These are phyloP conservation scores for Pedicia rivosa DNA, from an alignment of 2,888 invertebrate species.

Conservation along the genomic window DNA sequence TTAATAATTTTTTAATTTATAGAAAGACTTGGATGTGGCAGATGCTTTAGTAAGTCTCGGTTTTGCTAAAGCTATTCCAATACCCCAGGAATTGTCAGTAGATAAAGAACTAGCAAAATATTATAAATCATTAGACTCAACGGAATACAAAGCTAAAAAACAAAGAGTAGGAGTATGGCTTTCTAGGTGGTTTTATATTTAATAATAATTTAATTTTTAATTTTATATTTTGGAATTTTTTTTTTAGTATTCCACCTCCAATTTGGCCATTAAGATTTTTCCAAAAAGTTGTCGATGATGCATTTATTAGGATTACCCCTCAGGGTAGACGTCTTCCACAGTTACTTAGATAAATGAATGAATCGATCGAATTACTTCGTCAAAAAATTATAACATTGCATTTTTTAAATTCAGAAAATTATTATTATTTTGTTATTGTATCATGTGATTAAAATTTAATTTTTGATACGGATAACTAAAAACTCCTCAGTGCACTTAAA, in stretches of 20 bases:
- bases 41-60: constrained; percentile 2
- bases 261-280: constrained; percentile 4
- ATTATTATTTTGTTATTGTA: no score
- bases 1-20: no score
- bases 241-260: constrained; percentile 3
- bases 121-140: constrained; percentile 1
- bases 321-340: not conserved
- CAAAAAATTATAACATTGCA: no score
- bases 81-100: not conserved
- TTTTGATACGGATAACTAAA: no score
- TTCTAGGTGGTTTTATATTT: no score
- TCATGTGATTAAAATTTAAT: no score
- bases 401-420: no score
- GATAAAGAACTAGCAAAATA: not conserved
- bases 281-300: not conserved
- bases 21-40: not conserved
- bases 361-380: no score
- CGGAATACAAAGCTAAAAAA: not conserved
- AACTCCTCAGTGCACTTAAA: no score
- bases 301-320: not conserved
- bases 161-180: constrained; percentile 3
- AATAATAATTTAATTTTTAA: no score
- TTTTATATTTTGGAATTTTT: no score
- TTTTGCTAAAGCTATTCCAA: not conserved
- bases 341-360: constrained; percentile 1